Evolutionary conservation across 2,113 vertebrate genomes (phyloP).

Genomic region (Ascaphus truei): DNA sequence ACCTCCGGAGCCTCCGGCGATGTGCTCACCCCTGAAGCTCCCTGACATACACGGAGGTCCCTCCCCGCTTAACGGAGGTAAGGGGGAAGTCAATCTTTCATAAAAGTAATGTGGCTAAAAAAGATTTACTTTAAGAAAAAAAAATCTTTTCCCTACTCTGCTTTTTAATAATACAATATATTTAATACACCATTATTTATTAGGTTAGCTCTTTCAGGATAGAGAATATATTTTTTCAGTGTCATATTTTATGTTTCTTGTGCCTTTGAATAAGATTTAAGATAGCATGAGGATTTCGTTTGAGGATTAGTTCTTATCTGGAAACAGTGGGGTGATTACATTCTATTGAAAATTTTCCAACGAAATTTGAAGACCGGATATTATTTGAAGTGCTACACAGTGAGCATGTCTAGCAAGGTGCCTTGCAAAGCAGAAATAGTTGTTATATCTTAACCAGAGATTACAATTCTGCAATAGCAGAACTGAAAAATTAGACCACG

Average conservation of each 20-base stretch:
- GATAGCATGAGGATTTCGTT: not conserved
- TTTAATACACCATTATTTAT: no score
- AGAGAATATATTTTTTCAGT: no score
- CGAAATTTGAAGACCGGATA: constrained; percentile 8
- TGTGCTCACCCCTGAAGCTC: no score
- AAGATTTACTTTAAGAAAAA: no score
- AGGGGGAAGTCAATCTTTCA: no score
- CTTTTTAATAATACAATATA: no score
- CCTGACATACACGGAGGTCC: no score
- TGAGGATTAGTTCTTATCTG: not conserved
- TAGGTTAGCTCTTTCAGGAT: no score
- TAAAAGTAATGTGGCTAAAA: no score
- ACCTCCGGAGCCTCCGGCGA: no score
- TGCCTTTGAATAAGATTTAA: not conserved
- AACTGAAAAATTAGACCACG: not conserved
- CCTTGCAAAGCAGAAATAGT: not conserved
- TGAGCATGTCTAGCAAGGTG: not conserved
- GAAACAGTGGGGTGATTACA: not conserved
- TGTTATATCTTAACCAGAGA: not conserved
- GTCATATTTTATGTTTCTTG: not conserved
- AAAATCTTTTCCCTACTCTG: no score
- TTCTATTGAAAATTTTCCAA: not conserved
- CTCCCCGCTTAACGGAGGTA: no score
- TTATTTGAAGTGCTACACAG: constrained; percentile 1
- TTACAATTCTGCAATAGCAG: not conserved